Percentiles rank a stretch among this genome's conserved stretches.
phyloP scores from a whole-genome alignment of 2,888 invertebrate species.

The Thelaira solivaga region DNA sequence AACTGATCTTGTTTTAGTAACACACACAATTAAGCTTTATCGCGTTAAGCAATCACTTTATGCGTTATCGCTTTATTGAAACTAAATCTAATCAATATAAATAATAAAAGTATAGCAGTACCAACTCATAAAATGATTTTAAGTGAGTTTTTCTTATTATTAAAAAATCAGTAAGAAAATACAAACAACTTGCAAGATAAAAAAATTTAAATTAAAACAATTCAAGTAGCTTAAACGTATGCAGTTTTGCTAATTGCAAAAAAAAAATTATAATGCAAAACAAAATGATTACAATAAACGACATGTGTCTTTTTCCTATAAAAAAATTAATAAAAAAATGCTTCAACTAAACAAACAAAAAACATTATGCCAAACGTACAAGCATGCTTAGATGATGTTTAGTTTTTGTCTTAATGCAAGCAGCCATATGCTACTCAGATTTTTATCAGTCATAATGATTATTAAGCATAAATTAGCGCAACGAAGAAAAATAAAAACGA shows the following conservation, averaged over 20 bases:
- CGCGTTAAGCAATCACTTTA: background rate
- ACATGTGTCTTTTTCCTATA: conserved; percentile 31
- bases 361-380: conserved; percentile 27
- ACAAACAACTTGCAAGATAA: background rate
- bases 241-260: background rate
- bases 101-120: background rate
- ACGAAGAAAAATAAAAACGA: conserved; percentile 11
- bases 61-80: background rate
- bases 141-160: too few relatives aligned
- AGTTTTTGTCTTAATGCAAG: conserved; percentile 10
- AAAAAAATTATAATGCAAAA: background rate
- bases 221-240: conserved; percentile 26
- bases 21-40: too few relatives aligned
- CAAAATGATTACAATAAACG: conserved; percentile 28
- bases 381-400: conserved; percentile 21
- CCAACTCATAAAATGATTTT: background rate
- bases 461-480: conserved; percentile 8
- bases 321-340: background rate
- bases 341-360: background rate
- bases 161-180: conserved; percentile 10
- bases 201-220: background rate
- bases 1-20: too few relatives aligned
- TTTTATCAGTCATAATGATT: conserved; percentile 45
- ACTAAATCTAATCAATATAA: background rate
- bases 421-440: conserved; percentile 10